A percentile compares a stretch with the other conserved stretches of the same genome.
Conservation (phyloP, 1,140 invertebrate species). For the Pseudomyrmex flavicornis region DNA sequence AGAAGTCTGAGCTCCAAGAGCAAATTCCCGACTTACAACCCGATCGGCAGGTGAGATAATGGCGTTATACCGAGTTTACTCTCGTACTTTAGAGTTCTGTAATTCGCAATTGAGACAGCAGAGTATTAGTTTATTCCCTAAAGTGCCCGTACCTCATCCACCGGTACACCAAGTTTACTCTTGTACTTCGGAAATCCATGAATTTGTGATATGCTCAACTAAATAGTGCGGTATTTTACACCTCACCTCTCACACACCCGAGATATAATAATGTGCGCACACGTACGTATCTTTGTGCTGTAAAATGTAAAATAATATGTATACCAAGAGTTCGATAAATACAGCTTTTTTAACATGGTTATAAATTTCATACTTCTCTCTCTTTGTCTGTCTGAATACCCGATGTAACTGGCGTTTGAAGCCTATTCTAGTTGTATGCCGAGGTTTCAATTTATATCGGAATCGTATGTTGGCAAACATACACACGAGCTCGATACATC, state of each 20-base stretch:
- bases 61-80: constrained; percentile 54
- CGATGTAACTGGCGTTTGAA: not conserved
- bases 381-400: not conserved
- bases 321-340: not conserved
- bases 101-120: constrained; percentile 60
- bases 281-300: not conserved
- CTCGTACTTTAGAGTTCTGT: constrained; percentile 59
- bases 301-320: not conserved
- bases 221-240: constrained; percentile 9
- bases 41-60: constrained; percentile 56
- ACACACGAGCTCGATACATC: constrained; percentile 1
- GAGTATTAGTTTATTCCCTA: constrained; percentile 54
- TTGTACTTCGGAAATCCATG: constrained; percentile 62
- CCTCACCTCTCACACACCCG: not conserved
- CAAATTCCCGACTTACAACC: constrained; percentile 46
- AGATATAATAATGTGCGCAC: not conserved
- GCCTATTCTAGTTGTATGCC: not conserved
- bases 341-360: not conserved
- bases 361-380: not conserved
- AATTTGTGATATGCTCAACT: constrained; percentile 59
- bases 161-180: constrained; percentile 53
- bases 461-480: constrained; percentile 8
- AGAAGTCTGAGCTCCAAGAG: constrained; percentile 23
- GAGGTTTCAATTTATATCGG: constrained; percentile 37
- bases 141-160: constrained; percentile 55